These are phyloP conservation scores for Neopipo cinnamomea DNA, from an alignment of 2,113 vertebrate genomes.

Conservation along the genomic window DNA sequence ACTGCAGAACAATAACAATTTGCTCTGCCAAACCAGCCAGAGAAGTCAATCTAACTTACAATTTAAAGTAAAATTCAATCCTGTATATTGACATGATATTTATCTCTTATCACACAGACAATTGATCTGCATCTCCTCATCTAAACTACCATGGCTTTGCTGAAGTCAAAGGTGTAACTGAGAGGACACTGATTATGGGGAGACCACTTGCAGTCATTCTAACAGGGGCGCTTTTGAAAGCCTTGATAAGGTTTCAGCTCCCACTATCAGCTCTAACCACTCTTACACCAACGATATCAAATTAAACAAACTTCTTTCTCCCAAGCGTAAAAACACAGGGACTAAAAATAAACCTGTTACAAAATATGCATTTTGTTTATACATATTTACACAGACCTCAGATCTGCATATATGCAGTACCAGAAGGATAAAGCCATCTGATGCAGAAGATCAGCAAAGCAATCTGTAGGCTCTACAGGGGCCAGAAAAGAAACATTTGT, in stretches of 20 bases:
- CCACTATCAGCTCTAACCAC: background rate
- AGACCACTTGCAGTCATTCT: background rate
- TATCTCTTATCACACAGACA: background rate
- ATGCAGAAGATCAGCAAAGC: constrained; percentile 43
- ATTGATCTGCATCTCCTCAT: background rate
- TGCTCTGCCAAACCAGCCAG: background rate
- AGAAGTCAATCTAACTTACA: background rate
- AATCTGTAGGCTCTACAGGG: constrained; percentile 28
- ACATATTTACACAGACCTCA: constrained; percentile 36
- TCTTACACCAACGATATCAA: background rate
- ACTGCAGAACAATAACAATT: background rate
- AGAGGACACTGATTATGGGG: background rate
- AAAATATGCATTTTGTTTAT: constrained; percentile 51
- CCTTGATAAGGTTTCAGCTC: background rate
- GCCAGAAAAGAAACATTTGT: constrained; percentile 18
- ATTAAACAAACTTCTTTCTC: constrained; percentile 17
- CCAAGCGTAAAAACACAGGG: background rate
- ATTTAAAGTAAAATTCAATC: background rate
- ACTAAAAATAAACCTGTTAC: constrained; percentile 51
- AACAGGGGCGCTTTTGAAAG: background rate
- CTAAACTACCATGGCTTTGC: background rate
- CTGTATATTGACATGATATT: background rate
- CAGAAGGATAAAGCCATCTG: constrained; percentile 58
- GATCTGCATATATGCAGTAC: constrained; percentile 2
- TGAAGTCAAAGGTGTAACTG: background rate